Base-by-base conservation (phyloP, 2,113 vertebrate genomes). In the Oryctolagus cuniculus region DNA sequence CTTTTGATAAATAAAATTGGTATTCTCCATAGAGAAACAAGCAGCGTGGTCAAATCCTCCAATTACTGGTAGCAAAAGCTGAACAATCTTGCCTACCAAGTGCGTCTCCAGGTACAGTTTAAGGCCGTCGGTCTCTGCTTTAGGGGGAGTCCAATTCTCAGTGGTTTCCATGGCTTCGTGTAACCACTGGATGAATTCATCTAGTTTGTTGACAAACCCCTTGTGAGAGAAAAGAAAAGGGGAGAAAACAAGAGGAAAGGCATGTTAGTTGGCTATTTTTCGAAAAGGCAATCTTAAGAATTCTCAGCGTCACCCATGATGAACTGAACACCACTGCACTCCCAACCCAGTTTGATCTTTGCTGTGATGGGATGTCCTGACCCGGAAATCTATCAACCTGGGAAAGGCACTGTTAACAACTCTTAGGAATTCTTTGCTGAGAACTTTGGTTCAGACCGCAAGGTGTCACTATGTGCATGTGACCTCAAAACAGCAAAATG, bases 101-200 rank as follows among this genome's bases (percentile, higher is more conserved):
- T 99, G 99, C 85, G 99, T 99, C 98, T 99, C 99, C 98, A 99
- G 98, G 99, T 99, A 99, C 55, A 98, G 98, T 97, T 98, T 99
- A 96, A 99, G 99, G 98, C 99, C 98, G 96, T 99, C 98, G 83
- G 98, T 98, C 94, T 99, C 99, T 21, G 99, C 98, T 97, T 98
- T 99, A 85, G 99, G 99, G 78, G 99, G 99, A 31, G 99, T 99
- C 99, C 99, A 99, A 89, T 99, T 99, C 89, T 99, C 99, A 6
- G 99, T 99, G 97, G 99, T 99, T 98, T 99, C 99, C 98, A 99
- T 98, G 73, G 99, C 99, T 97, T 99, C 99, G 91, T 99, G 99
- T 97, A 99, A 98, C 99, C 99, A 99, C 79, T 96, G 98, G 98
- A 99, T 99, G 97, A 99, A 99, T 97, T 99, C 99, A 94, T 99